Conservation (phyloP, 2,888 invertebrate genomes). For the Pilophorus perplexus region DNA sequence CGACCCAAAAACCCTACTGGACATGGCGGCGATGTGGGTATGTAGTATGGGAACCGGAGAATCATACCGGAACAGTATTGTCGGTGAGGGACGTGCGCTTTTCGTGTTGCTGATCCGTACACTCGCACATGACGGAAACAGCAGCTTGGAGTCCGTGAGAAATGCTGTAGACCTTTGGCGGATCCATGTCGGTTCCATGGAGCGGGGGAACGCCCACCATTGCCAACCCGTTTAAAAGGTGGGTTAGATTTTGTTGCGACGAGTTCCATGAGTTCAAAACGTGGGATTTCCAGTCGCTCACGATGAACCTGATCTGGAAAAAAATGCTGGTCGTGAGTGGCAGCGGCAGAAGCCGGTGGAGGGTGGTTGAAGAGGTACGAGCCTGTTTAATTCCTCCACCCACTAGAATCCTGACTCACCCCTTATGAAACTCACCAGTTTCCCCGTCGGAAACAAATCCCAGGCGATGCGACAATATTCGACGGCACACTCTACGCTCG, state of each 20-base stretch:
- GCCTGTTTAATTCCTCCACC: too few relatives aligned
- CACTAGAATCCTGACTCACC: not conserved
- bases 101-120: slow-evolving; percentile 71
- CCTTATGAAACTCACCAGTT: slow-evolving; percentile 72
- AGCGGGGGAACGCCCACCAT: slow-evolving; percentile 69
- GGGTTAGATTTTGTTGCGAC: slow-evolving; percentile 79
- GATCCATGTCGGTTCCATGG: slow-evolving; percentile 47
- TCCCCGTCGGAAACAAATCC: slow-evolving; percentile 92
- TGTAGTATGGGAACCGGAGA: too few relatives aligned
- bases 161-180: slow-evolving; percentile 62
- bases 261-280: slow-evolving; percentile 81
- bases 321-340: too few relatives aligned
- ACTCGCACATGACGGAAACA: slow-evolving; percentile 79
- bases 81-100: slow-evolving; percentile 56
- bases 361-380: not conserved
- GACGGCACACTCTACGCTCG: slow-evolving; percentile 88
- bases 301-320: slow-evolving; percentile 81
- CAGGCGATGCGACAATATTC: slow-evolving; percentile 96
- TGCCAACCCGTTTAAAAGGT: slow-evolving; percentile 80
- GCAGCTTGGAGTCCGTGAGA: slow-evolving; percentile 83
- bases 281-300: slow-evolving; percentile 82
- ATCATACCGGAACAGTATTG: slow-evolving; percentile 53
- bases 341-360: not conserved
- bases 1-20: too few relatives aligned
- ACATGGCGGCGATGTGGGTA: too few relatives aligned